Percentiles rank a stretch among this genome's conserved stretches.
phyloP scores from a whole-genome alignment of 2,797 vertebrate genomes.

The Poecilia picta region DNA sequence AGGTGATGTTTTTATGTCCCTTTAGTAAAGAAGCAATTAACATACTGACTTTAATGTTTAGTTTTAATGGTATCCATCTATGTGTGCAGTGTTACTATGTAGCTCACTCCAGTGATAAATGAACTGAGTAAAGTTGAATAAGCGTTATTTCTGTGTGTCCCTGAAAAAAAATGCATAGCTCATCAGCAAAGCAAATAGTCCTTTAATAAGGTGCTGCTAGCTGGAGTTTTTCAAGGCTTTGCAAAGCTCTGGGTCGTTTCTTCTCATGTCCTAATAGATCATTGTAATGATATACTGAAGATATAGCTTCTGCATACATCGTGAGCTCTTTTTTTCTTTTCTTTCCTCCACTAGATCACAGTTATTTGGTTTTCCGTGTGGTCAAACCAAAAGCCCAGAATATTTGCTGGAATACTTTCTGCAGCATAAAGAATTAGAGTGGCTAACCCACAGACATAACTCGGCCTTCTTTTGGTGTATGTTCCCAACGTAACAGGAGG shows the following conservation, averaged over 20 bases:
- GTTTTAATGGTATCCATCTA: background rate
- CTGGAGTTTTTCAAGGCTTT: slow-evolving; percentile 12
- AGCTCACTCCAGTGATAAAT: background rate
- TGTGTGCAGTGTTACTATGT: background rate
- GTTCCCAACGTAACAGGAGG: background rate
- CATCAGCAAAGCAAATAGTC: slow-evolving; percentile 32
- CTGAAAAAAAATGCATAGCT: slow-evolving; percentile 21
- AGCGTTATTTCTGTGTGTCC: background rate
- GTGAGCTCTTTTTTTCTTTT: background rate
- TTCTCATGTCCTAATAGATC: background rate
- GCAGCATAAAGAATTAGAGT: background rate
- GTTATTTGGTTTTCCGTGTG: background rate
- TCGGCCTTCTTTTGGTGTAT: background rate
- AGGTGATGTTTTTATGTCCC: background rate
- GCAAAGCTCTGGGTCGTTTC: slow-evolving; percentile 5
- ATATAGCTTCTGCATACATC: background rate
- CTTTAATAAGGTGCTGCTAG: slow-evolving; percentile 23
- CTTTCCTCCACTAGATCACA: background rate
- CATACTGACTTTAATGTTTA: background rate
- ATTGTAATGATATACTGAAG: background rate
- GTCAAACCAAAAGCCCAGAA: background rate
- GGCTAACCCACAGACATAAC: background rate
- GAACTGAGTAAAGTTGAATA: slow-evolving; percentile 9
- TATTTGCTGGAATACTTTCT: background rate
- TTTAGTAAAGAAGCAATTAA: background rate